A percentile compares a stretch with the other conserved stretches of the same genome.
phyloP scores from a whole-genome alignment of 2,888 invertebrate species.

The Tigriopus californicus region DNA sequence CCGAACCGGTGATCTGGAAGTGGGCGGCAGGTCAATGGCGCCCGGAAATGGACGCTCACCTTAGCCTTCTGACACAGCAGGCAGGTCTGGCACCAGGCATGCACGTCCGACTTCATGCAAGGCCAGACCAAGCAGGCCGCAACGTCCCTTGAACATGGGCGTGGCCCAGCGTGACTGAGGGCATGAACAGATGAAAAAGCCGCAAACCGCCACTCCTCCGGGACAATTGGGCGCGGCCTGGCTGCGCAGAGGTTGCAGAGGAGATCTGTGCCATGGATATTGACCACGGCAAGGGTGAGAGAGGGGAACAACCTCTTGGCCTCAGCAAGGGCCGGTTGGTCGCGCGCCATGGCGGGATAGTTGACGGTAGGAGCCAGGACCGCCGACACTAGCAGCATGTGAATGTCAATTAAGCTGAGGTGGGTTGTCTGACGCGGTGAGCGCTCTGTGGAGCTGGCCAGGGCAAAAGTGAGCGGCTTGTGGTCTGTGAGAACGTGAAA shows the following conservation, averaged over 20 bases:
- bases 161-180: neutral
- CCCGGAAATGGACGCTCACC: too few species aligned
- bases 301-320: too few species aligned
- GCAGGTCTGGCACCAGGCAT: neutral
- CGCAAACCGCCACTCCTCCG: too few species aligned
- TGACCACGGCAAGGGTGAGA: too few species aligned
- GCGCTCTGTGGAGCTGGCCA: neutral
- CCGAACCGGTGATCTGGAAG: too few species aligned
- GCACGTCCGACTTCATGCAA: neutral
- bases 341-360: neutral
- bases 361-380: neutral
- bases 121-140: slow-evolving; percentile 11
- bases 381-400: neutral
- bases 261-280: too few species aligned
- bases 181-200: neutral
- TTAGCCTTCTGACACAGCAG: slow-evolving; percentile 8
- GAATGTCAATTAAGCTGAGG: neutral
- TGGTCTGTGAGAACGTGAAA: too few species aligned
- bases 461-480: neutral
- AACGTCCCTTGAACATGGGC: neutral
- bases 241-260: too few species aligned
- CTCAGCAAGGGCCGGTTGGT: neutral
- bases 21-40: too few species aligned
- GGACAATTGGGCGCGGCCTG: too few species aligned
- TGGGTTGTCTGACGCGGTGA: neutral